Base-by-base conservation (phyloP, 2,797 vertebrate genomes). In the Tamandua tetradactyla region DNA sequence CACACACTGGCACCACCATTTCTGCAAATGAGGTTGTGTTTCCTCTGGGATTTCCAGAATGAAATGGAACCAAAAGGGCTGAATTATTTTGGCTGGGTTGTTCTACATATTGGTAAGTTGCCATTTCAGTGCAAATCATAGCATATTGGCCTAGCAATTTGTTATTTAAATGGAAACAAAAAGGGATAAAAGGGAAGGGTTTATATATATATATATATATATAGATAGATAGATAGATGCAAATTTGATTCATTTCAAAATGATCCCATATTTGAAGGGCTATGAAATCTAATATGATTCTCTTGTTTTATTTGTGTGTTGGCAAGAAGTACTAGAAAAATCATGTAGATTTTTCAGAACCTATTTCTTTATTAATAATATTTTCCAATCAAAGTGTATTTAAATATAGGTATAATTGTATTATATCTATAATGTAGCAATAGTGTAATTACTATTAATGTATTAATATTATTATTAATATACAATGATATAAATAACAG, bases 351-450 rank as follows among this genome's bases (percentile, higher is more conserved):
- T 93, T 96, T 85, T 47, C 13, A 85, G 74, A 83, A 69, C 7
- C 30, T 87, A 57, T 55, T 81, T 91, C 74, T 81, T 75, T 57
- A 42, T 84, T 52, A 37, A 85, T 59, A 35, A 10, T 59, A 79
- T 91, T 96, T 94, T 83, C 52, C 44, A 87, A 62, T 71, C 20
- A 66, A 91, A 91, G 76, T 87, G 37, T 61, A 79, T 40, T 93
- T 91, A 74, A 88, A 35, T 64, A n/a, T 71, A 86, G 3, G 11
- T 87, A 44, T 44, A 82, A 84, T 52, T 10, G 30, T 1, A 80
- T 74, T 68, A 52, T 76, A 42, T 3, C 11, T 76, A 17, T 40
- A 75, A 52, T 66, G 10, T 57, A 42, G 22, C 37, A 71, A 92
- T 40, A 72, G 22, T 72, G 13, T 68, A 7, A 85, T 72, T 68